Conservation (phyloP, 2,797 vertebrate genomes). For the Oryzias sinensis region DNA sequence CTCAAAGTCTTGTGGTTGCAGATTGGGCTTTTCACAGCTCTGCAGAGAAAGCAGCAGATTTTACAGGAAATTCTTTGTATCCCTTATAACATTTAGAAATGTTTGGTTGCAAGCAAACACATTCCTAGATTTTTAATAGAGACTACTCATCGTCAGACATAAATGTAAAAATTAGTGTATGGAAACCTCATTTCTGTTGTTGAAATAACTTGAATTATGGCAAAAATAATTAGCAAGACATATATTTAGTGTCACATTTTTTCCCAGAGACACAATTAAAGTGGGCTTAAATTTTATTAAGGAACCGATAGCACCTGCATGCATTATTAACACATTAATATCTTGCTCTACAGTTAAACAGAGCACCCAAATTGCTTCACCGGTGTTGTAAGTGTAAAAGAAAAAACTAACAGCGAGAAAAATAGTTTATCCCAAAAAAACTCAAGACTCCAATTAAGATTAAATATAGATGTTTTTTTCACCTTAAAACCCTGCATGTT, state of each 20-base stretch:
- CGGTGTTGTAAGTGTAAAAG: slow-evolving; percentile 3
- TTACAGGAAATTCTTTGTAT: slow-evolving; percentile 9
- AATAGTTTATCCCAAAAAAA: slow-evolving; percentile 8
- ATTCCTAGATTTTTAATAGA: slow-evolving; percentile 1
- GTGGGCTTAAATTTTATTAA: slow-evolving; percentile 38
- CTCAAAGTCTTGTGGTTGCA: slow-evolving; percentile 9
- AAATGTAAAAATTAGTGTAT: slow-evolving; percentile 2
- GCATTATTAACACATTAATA: slow-evolving; percentile 52
- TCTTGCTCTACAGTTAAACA: slow-evolving; percentile 30
- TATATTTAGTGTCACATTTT: slow-evolving; percentile 34
- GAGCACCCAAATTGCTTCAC: slow-evolving; percentile 29
- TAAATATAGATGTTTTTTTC: neutral
- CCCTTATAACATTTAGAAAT: slow-evolving; percentile 3
- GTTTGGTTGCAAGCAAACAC: neutral
- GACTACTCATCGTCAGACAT: slow-evolving; percentile 4
- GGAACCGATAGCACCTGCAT: slow-evolving; percentile 41
- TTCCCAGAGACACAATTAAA: slow-evolving; percentile 33
- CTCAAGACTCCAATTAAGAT: neutral
- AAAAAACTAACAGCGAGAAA: slow-evolving; percentile 4
- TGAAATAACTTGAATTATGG: slow-evolving; percentile 46
- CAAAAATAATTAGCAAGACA: slow-evolving; percentile 36
- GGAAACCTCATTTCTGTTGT: slow-evolving; percentile 31
- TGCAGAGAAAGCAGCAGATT: slow-evolving; percentile 21
- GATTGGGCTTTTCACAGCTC: slow-evolving; percentile 10
- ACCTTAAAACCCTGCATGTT: neutral